Evolutionary conservation across 2,797 vertebrate genomes (phyloP).

Genomic region (Rallus crepitans): DNA sequence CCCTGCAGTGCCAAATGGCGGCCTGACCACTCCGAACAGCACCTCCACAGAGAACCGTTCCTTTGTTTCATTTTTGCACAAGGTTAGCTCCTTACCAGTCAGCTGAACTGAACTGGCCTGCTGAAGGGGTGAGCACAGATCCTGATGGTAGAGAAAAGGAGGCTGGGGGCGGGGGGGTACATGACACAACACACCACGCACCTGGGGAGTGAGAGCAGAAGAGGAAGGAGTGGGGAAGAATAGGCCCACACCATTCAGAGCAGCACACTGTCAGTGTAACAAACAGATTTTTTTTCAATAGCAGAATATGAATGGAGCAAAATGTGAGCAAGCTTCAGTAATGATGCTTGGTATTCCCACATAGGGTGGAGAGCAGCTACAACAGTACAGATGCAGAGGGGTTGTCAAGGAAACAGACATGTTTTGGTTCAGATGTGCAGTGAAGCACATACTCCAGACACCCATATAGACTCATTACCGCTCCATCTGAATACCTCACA

Average conservation of each 20-base stretch:
- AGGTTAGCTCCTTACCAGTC: neutral
- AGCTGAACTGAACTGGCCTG: rapidly evolving
- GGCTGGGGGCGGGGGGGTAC: no score
- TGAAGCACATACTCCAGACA: slow-evolving; percentile 58
- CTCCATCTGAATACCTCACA: neutral
- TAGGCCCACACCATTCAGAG: neutral
- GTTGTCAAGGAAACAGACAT: slow-evolving; percentile 64
- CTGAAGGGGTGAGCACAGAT: neutral
- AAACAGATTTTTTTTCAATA: neutral
- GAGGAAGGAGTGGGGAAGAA: neutral
- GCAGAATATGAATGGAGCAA: neutral
- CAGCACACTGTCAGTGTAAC: neutral
- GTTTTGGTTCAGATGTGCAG: slow-evolving; percentile 50
- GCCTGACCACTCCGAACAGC: neutral
- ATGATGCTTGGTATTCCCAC: neutral
- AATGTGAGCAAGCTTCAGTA: neutral
- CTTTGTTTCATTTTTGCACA: neutral
- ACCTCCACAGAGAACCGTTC: neutral
- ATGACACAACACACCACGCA: no score
- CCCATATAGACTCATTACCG: slow-evolving; percentile 33
- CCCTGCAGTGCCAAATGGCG: rapidly evolving
- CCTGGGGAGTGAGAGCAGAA: neutral
- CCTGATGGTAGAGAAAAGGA: neutral
- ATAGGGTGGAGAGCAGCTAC: neutral
- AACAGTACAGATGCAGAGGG: neutral